Conservation (phyloP, 2,113 vertebrate species). For the Pygoscelis antarcticus region DNA sequence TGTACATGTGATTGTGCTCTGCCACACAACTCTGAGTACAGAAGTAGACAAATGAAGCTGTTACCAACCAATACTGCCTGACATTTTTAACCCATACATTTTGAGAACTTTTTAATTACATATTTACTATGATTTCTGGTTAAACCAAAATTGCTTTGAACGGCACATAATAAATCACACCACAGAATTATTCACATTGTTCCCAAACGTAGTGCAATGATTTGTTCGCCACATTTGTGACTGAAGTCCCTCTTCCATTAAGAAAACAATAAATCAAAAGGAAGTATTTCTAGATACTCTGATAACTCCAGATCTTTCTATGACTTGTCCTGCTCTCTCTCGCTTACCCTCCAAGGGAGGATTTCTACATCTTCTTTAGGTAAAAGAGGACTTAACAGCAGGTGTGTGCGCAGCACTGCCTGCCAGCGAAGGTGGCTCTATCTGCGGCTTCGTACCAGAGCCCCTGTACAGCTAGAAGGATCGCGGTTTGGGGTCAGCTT, state of each 20-base stretch:
- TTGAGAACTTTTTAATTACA: conserved; percentile 23
- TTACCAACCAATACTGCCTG: neutral
- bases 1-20: neutral
- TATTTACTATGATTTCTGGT: conserved; percentile 1
- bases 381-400: neutral
- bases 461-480: neutral
- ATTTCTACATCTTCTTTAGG: neutral
- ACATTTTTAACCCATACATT: conserved; percentile 26
- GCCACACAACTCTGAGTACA: neutral
- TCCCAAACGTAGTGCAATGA: neutral
- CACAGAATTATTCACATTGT: neutral
- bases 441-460: neutral
- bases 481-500: neutral
- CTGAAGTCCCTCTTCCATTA: neutral
- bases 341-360: neutral
- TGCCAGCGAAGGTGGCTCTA: neutral
- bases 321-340: neutral
- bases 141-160: conserved; percentile 10
- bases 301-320: neutral
- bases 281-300: neutral
- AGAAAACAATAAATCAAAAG: neutral
- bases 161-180: neutral
- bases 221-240: neutral
- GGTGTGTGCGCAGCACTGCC: neutral
- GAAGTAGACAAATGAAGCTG: conserved; percentile 20